Percentiles rank a stretch among this genome's conserved stretches.
Evolutionary conservation across 2,888 invertebrate genomes (phyloP).

Genomic region (Hemithea aestivaria): DNA sequence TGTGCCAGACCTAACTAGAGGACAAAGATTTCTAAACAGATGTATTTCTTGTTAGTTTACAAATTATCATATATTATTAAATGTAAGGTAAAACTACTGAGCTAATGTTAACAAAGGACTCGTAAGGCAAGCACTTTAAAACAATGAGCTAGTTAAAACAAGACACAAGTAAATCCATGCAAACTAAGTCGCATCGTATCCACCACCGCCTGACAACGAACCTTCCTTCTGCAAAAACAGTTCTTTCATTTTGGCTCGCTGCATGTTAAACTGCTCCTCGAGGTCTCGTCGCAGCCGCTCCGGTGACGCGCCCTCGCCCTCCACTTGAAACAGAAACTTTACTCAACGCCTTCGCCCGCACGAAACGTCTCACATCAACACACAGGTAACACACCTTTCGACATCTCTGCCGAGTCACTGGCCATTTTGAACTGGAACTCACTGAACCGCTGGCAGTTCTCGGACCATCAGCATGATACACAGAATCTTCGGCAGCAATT

Average conservation of each 20-base stretch:
- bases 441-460: slow-evolving; percentile 11
- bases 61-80: no score
- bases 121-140: slow-evolving; percentile 16
- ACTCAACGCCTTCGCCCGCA: slow-evolving; percentile 56
- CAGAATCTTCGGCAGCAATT: slow-evolving; percentile 17
- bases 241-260: slow-evolving; percentile 95
- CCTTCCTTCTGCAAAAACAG: slow-evolving; percentile 96
- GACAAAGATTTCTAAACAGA: no score
- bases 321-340: slow-evolving; percentile 72
- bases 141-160: slow-evolving; percentile 12
- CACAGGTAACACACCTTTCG: slow-evolving; percentile 61
- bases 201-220: slow-evolving; percentile 52
- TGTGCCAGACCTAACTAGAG: no score
- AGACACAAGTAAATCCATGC: slow-evolving; percentile 22
- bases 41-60: no score
- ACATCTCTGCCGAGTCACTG: slow-evolving; percentile 46
- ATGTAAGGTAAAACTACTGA: no score
- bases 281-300: slow-evolving; percentile 73
- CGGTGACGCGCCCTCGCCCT: slow-evolving; percentile 43
- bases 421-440: slow-evolving; percentile 45
- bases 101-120: no score
- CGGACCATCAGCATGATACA: slow-evolving; percentile 24
- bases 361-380: slow-evolving; percentile 33
- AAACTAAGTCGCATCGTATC: slow-evolving; percentile 30
- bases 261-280: slow-evolving; percentile 92